Evolutionary conservation across 2,888 invertebrate species (phyloP).

Genomic region (Drosophila borborema): DNA sequence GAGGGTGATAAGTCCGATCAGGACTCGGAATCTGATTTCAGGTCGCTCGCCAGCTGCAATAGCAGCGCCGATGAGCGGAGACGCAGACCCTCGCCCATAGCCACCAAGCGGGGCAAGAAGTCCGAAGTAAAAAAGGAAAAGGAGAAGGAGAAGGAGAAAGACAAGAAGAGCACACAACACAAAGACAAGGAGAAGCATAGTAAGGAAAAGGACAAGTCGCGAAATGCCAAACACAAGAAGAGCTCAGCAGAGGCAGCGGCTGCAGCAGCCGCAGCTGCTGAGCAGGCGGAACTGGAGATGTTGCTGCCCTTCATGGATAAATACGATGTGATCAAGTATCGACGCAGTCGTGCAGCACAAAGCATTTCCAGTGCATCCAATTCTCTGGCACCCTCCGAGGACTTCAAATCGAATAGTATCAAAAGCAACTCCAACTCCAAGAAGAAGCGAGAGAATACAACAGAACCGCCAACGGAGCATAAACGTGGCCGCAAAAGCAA

Average conservation of each 20-base stretch:
- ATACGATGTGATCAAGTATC: constrained; percentile 88
- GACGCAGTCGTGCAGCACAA: constrained; percentile 86
- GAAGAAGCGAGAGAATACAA: constrained; percentile 53
- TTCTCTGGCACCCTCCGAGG: constrained; percentile 56
- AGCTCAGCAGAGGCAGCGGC: constrained; percentile 66
- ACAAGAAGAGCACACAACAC: constrained; percentile 29
- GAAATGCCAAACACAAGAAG: constrained; percentile 59
- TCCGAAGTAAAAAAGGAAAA: constrained; percentile 45
- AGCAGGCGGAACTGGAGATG: constrained; percentile 82
- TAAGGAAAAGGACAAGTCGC: constrained; percentile 56
- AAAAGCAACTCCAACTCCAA: constrained; percentile 51
- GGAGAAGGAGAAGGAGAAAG: constrained; percentile 39
- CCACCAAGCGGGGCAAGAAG: constrained; percentile 47
- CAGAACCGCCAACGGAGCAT: constrained; percentile 44
- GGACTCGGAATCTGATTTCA: constrained; percentile 79
- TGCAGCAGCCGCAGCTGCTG: constrained; percentile 76
- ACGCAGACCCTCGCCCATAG: constrained; percentile 23
- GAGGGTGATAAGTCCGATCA: constrained; percentile 60
- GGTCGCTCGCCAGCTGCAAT: constrained; percentile 79
- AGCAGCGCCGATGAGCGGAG: constrained; percentile 56
- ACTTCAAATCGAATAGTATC: constrained; percentile 50
- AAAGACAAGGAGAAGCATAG: constrained; percentile 28
- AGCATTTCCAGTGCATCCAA: constrained; percentile 85
- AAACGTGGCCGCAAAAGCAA: constrained; percentile 65
- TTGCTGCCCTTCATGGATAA: constrained; percentile 86